Conservation (phyloP, 2,888 invertebrate species). For the Pomacea canaliculata region DNA sequence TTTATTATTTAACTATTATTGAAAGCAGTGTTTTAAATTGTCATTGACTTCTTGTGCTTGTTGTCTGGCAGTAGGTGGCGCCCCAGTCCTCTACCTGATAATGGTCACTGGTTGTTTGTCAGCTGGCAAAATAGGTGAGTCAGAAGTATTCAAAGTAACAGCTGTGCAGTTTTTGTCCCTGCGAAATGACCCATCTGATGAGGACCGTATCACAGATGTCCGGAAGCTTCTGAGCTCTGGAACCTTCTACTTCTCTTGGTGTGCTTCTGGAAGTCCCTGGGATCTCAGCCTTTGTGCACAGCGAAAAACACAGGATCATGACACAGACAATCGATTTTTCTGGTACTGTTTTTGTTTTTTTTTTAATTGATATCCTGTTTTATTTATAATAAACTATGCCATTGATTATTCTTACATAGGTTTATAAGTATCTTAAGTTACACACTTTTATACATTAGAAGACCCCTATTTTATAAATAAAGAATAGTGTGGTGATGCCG, state of each 20-base stretch:
- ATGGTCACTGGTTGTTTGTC: slow-evolving; percentile 96
- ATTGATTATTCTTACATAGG: no score
- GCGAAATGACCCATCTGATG: slow-evolving; percentile 66
- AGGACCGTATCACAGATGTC: slow-evolving; percentile 70
- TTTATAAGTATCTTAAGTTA: no score
- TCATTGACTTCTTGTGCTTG: no score
- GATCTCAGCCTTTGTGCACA: slow-evolving; percentile 97
- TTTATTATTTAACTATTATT: no score
- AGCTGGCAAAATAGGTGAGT: slow-evolving; percentile 93
- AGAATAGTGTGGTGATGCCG: no score
- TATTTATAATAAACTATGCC: no score
- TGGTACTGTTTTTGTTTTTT: slow-evolving; percentile 76
- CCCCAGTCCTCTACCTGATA: slow-evolving; percentile 82
- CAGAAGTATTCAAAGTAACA: slow-evolving; percentile 94
- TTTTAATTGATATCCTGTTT: background rate
- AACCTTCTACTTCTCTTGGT: slow-evolving; percentile 97
- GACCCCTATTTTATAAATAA: no score
- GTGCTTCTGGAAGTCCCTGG: slow-evolving; percentile 75
- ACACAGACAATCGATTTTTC: slow-evolving; percentile 96
- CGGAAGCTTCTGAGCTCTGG: slow-evolving; percentile 96
- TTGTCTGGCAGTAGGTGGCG: slow-evolving; percentile 48
- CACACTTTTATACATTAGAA: no score
- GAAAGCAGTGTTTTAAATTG: no score
- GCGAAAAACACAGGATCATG: slow-evolving; percentile 82
- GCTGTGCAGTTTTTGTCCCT: slow-evolving; percentile 92